Evolutionary conservation across 2,113 vertebrate species (phyloP), one percentile per base, ranked within the genome.

Genomic region (Oxyruncus cristatus): DNA sequence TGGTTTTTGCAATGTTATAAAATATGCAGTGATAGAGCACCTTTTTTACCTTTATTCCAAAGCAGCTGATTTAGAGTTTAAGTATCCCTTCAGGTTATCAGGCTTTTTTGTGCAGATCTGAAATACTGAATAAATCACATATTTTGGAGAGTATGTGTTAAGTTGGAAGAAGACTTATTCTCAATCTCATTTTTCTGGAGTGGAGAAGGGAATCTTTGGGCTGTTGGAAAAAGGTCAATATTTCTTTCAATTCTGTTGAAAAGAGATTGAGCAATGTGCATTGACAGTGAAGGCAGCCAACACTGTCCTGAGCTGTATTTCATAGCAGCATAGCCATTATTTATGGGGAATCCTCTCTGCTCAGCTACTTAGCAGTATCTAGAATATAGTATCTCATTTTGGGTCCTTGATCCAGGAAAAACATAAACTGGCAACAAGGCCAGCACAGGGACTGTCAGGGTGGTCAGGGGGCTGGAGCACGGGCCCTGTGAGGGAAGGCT

Each of bases 361-460:
- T 93, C 27, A 14, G 53, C 12, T 79, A 2, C 26, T 42, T 80
- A 73, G 30, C 35, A 73, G 23, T 70, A 23, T 33, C 44, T 50
- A 65, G 49, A 83, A 55, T 55, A 37, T 14, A 37, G 2, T 53
- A 33, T 46, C 68, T 80, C 4, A 2, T 27, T 76, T 86, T 30
- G 32, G 14, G 27, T 61, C 41, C 8, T 50, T 70, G 27, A 35
- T 80, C 41, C 21, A 37, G 53, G n/a, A 46, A 76, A 80, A 84
- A 26, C 9, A 68, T 50, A 17, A 76, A 35, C 46, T 55, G 84
- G 39, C 72, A 72, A 33, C 14, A 47, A 72, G 58, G 58, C 49
- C 27, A 55, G 52, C 0, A 2, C 28, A 67, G 33, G 20, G 19
- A 10, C 21, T 0, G 1, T 52, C 11, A 8, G 21, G 14, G 58